Base-by-base conservation (phyloP, 2,113 vertebrate genomes). In the Spea bombifrons region DNA sequence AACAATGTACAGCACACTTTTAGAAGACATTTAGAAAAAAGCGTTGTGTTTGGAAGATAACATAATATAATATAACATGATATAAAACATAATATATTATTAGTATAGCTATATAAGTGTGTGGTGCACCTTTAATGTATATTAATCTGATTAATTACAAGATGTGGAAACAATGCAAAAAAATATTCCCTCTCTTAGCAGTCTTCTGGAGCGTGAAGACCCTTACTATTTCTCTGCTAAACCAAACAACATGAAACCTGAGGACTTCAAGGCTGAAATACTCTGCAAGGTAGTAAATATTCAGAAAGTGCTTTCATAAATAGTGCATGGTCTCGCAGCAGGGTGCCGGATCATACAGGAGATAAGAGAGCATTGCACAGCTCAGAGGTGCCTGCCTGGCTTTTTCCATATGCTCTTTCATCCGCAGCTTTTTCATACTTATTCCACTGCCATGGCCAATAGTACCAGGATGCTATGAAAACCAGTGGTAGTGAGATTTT, bases 241-340 rank as follows among this genome's bases (percentile, higher is more conserved):
- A 50, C 64, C 71, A 74, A 73, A 79, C 70, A 79, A 79, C 77
- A 79, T 79, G 45, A 79, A 79, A 80, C 48, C 71, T 50, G n/a
- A 61, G 71, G 47, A 80, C 78, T 80, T 80, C 78, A 80, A 74
- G 71, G 78, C 66, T 81, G 65, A 71, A 44, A 16, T 3, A 78
- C 69, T 83, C 78, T 82, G 59, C 47, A 6, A 46, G 75, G 85
- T 81, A 84, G 87, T 88, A 86, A 88, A 86, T 83, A 89, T 88
- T 86, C 86, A 88, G 85, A 88, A 85, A 88, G 84, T 78, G 86
- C 84, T 84, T 85, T 88, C 84, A 89, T 89, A 86, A 87, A 88
- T 89, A 88, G 86, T 88, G 86, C 85, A 89, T 89, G 84, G 84
- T 73, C 80, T 64, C 88, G 74, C 88, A 87, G 87, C 84, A 83